These are phyloP conservation scores for Jaculus jaculus DNA, from an alignment of 2,113 vertebrate genomes.

Conservation along the genomic window DNA sequence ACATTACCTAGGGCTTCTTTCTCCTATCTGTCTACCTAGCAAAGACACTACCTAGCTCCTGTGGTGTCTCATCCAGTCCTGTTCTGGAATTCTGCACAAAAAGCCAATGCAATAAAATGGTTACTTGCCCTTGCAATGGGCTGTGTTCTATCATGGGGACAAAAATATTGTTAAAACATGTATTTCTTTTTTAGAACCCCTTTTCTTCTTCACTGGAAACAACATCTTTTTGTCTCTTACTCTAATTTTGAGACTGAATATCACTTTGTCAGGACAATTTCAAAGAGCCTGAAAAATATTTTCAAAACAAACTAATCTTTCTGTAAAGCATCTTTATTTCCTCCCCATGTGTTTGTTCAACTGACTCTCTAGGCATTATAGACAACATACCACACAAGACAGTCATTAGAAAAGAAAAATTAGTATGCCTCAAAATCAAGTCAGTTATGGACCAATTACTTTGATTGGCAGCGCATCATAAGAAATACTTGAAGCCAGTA, in stretches of 20 bases:
- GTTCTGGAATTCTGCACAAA: conserved; percentile 1
- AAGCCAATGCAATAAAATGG: conserved; percentile 44
- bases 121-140: conserved; percentile 58
- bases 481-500: not conserved
- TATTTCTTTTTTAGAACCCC: not conserved
- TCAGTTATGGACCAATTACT: conserved; percentile 63
- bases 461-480: conserved; percentile 56
- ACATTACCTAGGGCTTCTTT: too few species aligned
- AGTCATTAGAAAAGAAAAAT: conserved; percentile 54
- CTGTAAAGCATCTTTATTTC: conserved; percentile 67
- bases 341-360: conserved; percentile 57
- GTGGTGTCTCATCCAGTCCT: not conserved
- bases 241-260: conserved; percentile 62
- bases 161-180: conserved; percentile 43
- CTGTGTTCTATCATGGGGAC: conserved; percentile 22
- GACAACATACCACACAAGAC: conserved; percentile 65
- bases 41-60: too few species aligned
- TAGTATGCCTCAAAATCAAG: conserved; percentile 51
- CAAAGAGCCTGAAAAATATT: conserved; percentile 51
- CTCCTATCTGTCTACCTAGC: too few species aligned
- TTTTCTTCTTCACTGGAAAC: conserved; percentile 55
- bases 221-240: conserved; percentile 29
- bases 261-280: conserved; percentile 55
- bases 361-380: conserved; percentile 54
- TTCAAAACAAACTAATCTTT: conserved; percentile 23